Conservation (phyloP, 2,113 vertebrate species). For the Perca flavescens region DNA sequence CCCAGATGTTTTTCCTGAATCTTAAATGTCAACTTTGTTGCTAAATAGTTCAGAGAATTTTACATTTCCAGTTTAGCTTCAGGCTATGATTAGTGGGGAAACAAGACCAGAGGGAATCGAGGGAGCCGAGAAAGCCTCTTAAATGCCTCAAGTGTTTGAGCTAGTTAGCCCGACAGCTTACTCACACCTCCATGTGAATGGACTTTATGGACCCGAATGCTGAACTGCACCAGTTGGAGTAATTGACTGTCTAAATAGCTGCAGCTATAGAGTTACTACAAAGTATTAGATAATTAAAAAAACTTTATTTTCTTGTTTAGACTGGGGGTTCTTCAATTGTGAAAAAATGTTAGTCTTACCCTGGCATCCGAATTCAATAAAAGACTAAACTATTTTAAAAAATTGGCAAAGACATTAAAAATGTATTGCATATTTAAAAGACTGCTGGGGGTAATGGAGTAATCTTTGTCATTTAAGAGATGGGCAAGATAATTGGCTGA, state of each 20-base stretch:
- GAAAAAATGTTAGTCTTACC: neutral
- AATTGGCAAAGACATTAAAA: too few relatives aligned
- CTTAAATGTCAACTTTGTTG: constrained; percentile 35
- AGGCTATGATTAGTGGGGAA: constrained; percentile 9
- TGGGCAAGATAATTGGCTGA: neutral
- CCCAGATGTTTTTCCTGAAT: constrained; percentile 8
- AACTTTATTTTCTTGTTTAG: constrained; percentile 24
- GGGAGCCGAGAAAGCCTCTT: constrained; percentile 32
- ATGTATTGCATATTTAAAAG: neutral
- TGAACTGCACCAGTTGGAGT: constrained; percentile 42
- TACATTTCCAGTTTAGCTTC: constrained; percentile 14
- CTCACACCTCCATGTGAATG: constrained; percentile 67
- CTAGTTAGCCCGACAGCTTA: constrained; percentile 46
- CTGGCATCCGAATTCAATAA: constrained; percentile 22
- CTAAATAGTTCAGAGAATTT: constrained; percentile 40
- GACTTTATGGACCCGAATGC: constrained; percentile 51
- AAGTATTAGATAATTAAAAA: constrained; percentile 35
- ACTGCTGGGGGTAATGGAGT: neutral
- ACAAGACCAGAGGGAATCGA: constrained; percentile 22
- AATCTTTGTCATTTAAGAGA: neutral
- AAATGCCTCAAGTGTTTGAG: constrained; percentile 51
- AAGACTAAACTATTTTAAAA: neutral
- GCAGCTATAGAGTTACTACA: constrained; percentile 14
- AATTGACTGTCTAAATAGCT: constrained; percentile 51
- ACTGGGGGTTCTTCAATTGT: neutral